Evolutionary conservation across 2,888 invertebrate genomes (phyloP).

Genomic region (Ctena decussata): DNA sequence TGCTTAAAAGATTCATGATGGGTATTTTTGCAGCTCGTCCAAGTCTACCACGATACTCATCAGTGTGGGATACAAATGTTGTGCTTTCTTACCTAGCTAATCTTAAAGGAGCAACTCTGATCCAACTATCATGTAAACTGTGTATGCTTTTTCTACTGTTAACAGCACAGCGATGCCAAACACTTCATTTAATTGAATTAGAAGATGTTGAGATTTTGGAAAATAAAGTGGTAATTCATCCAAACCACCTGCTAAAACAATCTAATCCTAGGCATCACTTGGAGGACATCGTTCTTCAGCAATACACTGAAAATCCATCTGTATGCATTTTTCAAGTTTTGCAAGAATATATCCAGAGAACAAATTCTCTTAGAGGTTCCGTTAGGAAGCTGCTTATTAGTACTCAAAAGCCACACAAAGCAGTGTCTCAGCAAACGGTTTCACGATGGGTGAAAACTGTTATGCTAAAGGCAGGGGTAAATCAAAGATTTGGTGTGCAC

Average conservation of each 20-base stretch:
- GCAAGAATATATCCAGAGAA: neutral
- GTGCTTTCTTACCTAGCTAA: neutral
- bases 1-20: conserved; percentile 2
- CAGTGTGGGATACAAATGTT: neutral
- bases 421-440: conserved; percentile 11
- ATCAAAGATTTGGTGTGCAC: conserved; percentile 2
- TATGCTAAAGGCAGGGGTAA: neutral
- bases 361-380: neutral
- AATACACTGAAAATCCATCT: neutral
- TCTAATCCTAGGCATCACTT: neutral
- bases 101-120: neutral
- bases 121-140: neutral
- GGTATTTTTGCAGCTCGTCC: neutral
- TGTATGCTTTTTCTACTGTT: neutral
- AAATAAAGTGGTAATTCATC: neutral
- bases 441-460: neutral
- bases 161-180: neutral
- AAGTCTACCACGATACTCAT: neutral
- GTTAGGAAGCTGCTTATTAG: neutral
- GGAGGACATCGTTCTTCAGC: neutral
- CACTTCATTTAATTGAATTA: neutral
- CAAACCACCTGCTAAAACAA: neutral
- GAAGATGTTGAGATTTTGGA: neutral
- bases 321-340: neutral
- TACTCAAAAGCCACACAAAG: neutral